Evolutionary conservation across 2,888 invertebrate genomes (phyloP).

Genomic region (Microdon myrmicae): DNA sequence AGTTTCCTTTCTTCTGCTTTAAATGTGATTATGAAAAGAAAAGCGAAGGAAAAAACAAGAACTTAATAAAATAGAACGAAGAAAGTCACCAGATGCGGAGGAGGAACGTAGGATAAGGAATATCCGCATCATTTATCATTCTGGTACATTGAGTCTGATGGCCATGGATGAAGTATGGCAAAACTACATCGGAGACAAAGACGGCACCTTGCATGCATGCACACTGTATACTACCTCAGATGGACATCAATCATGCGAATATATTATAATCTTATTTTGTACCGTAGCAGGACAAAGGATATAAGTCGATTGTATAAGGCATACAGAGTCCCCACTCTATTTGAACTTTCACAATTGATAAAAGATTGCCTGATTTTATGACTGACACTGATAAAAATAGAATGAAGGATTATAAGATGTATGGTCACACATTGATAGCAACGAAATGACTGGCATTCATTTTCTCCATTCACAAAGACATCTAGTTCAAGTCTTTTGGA

Average conservation of each 20-base stretch:
- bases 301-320: conserved; percentile 22
- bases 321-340: conserved; percentile 14
- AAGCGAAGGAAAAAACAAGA: background rate
- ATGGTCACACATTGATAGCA: no score
- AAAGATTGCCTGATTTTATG: background rate
- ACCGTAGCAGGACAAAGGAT: background rate
- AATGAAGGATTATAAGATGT: no score
- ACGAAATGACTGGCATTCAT: no score
- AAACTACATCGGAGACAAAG: conserved; percentile 15
- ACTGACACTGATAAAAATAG: no score
- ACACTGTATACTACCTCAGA: conserved; percentile 25
- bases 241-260: conserved; percentile 39
- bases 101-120: no score
- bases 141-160: conserved; percentile 5
- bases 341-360: conserved; percentile 12
- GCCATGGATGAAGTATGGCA: conserved; percentile 23
- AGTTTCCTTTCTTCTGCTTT: conserved; percentile 11
- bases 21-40: conserved; percentile 26
- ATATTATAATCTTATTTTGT: conserved; percentile 1
- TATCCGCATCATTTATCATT: conserved; percentile 44
- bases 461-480: no score
- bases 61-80: no score
- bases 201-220: conserved; percentile 27
- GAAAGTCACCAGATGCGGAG: no score
- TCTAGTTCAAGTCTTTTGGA: no score